phyloP scores from a whole-genome alignment of 2,797 vertebrate species.

The Intellagama lesueurii region DNA sequence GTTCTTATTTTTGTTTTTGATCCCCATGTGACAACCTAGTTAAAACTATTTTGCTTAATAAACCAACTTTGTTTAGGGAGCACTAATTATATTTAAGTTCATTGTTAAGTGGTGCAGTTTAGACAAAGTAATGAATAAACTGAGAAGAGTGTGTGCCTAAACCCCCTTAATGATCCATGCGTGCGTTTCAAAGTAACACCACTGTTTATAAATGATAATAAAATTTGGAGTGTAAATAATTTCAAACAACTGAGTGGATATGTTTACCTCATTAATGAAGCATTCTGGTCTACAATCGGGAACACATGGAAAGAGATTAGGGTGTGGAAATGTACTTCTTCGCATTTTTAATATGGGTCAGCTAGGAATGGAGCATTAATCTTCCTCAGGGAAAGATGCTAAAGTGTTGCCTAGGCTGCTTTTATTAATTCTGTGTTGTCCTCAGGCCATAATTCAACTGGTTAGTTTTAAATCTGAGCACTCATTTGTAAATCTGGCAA shows the following conservation, averaged over 20 bases:
- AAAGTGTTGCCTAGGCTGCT: slow-evolving; percentile 19
- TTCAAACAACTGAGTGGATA: slow-evolving; percentile 42
- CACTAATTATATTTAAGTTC: slow-evolving; percentile 42
- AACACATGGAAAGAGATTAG: slow-evolving; percentile 32
- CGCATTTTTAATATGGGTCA: slow-evolving; percentile 30
- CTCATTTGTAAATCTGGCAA: slow-evolving; percentile 32
- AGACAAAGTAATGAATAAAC: slow-evolving; percentile 18
- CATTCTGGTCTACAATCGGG: slow-evolving; percentile 33
- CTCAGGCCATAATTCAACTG: slow-evolving; percentile 21
- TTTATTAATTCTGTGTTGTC: slow-evolving; percentile 39
- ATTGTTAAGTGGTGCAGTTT: slow-evolving; percentile 38
- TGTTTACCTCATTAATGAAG: slow-evolving; percentile 33
- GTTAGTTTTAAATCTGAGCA: slow-evolving; percentile 33
- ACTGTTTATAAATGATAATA: slow-evolving; percentile 40
- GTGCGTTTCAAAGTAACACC: slow-evolving; percentile 8
- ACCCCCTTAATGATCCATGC: slow-evolving; percentile 23
- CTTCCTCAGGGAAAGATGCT: slow-evolving; percentile 31
- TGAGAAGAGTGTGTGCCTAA: slow-evolving; percentile 3
- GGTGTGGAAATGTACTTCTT: slow-evolving; percentile 17
- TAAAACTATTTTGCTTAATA: slow-evolving; percentile 36
- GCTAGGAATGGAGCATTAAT: slow-evolving; percentile 33
- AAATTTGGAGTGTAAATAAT: slow-evolving; percentile 50
- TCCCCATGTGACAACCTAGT: slow-evolving; percentile 35
- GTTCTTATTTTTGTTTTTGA: slow-evolving; percentile 18
- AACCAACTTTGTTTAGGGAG: slow-evolving; percentile 24